Conservation (phyloP, 2,113 vertebrate genomes). For the Thermophis baileyi region DNA sequence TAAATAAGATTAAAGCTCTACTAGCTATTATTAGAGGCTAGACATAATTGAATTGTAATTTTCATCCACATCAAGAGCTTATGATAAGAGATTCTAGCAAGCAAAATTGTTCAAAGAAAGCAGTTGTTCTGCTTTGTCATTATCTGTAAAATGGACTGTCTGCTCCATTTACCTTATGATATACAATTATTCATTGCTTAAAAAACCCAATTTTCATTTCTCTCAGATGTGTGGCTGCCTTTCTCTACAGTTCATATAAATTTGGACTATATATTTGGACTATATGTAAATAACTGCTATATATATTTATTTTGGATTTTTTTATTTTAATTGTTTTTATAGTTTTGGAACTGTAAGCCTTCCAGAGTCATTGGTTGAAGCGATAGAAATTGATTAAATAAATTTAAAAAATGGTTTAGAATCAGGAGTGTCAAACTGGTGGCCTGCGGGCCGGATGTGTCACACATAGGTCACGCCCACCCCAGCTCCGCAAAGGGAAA, state of each 20-base stretch:
- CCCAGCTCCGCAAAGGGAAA: no score
- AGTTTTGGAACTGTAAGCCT: not conserved
- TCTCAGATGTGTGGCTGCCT: not conserved
- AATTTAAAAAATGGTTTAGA: not conserved
- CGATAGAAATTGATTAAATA: not conserved
- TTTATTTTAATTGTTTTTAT: not conserved
- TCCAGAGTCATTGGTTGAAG: not conserved
- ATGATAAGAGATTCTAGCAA: conserved; percentile 38
- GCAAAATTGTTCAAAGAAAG: conserved; percentile 22
- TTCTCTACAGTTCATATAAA: not conserved
- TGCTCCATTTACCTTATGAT: conserved; percentile 13
- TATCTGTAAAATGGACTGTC: not conserved
- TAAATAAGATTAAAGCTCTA: conserved; percentile 51
- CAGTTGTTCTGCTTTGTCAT: conserved; percentile 21
- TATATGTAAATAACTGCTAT: not conserved
- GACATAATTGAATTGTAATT: conserved; percentile 33
- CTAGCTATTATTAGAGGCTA: conserved; percentile 50
- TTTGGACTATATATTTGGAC: not conserved
- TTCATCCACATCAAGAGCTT: conserved; percentile 35
- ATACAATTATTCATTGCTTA: not conserved
- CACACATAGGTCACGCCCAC: no score
- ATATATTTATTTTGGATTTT: not conserved
- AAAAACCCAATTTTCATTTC: not conserved
- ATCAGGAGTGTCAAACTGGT: no score
- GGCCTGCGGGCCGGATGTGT: no score